phyloP scores from a whole-genome alignment of 2,113 vertebrate species.

The Nibea coibor region DNA sequence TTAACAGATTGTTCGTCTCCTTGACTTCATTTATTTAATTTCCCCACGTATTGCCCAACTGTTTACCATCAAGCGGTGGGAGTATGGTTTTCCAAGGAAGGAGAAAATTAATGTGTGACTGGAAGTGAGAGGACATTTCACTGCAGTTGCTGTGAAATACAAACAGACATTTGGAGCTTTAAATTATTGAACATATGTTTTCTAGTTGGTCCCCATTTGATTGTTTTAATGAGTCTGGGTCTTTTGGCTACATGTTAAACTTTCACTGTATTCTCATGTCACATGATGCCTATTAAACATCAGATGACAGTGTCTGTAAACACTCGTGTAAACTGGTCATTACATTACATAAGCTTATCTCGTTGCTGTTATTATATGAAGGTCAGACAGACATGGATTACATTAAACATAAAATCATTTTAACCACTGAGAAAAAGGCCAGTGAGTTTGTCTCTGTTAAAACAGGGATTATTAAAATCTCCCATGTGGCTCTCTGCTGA shows the following conservation, averaged over 20 bases:
- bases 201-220: too few species aligned
- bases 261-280: background rate
- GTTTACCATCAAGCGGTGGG: background rate
- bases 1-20: too few species aligned
- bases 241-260: background rate
- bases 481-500: constrained; percentile 49
- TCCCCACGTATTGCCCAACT: too few species aligned
- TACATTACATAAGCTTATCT: constrained; percentile 24
- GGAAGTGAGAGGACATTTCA: background rate
- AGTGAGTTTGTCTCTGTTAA: background rate
- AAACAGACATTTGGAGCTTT: too few species aligned
- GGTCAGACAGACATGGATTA: constrained; percentile 13
- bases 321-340: constrained; percentile 9
- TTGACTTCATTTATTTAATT: background rate
- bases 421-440: background rate
- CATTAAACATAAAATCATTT: constrained; percentile 31
- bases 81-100: background rate
- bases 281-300: background rate
- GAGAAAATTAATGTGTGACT: background rate
- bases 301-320: background rate
- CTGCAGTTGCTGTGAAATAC: background rate
- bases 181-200: too few species aligned
- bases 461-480: constrained; percentile 55
- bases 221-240: background rate
- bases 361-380: background rate